Conservation (phyloP, 2,113 vertebrate species). For the Thamnaconus septentrionalis region DNA sequence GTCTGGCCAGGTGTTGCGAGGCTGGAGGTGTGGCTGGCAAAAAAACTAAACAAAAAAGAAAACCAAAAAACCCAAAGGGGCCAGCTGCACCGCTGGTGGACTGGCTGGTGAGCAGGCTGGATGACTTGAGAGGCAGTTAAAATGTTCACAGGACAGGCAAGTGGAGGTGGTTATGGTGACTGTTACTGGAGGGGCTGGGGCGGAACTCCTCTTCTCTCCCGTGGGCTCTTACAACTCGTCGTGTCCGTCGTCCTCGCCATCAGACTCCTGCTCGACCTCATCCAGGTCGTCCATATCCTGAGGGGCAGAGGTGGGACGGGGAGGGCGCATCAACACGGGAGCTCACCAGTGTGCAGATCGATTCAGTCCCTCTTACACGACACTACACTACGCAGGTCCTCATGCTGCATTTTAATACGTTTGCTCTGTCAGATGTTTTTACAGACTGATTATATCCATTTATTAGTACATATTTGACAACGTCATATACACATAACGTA, state of each 20-base stretch:
- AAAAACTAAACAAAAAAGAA: background rate
- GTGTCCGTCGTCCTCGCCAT: constrained; percentile 82
- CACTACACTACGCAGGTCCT: no score
- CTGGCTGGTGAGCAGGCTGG: constrained; percentile 35
- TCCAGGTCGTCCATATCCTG: constrained; percentile 78
- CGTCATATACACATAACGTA: no score
- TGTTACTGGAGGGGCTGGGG: constrained; percentile 51
- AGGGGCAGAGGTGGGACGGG: no score
- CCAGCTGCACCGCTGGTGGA: constrained; percentile 26
- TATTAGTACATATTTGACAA: no score
- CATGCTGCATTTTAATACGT: no score
- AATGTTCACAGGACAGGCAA: constrained; percentile 71
- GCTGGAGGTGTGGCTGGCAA: constrained; percentile 30
- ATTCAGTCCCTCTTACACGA: no score
- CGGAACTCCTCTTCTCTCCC: constrained; percentile 57
- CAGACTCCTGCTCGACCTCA: constrained; percentile 80
- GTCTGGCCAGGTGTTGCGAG: constrained; percentile 35
- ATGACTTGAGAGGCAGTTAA: constrained; percentile 44
- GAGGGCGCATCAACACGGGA: no score
- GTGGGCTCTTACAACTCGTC: constrained; percentile 86
- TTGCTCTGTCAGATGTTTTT: no score
- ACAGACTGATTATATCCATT: no score
- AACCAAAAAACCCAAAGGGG: background rate
- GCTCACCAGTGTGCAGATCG: no score
- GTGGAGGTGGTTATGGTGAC: constrained; percentile 70